phyloP scores from a whole-genome alignment of 2,113 vertebrate species.

The human region GRCh38 chr1:243913501-243914000 shows the following conservation, averaged over 20 bases:
- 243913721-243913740: neutral
- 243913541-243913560: too few relatives aligned
- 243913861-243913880: neutral
- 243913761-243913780: constrained; percentile 6
- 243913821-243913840: neutral
- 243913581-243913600: too few relatives aligned
- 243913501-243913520: too few relatives aligned
- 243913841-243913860: neutral
- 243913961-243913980: neutral
- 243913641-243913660: too few relatives aligned
- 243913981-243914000: neutral
- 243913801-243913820: neutral
- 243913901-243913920: neutral
- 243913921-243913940: neutral
- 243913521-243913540: too few relatives aligned
- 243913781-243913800: neutral
- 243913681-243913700: too few relatives aligned
- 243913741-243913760: neutral
- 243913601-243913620: too few relatives aligned
- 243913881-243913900: neutral
- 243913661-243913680: too few relatives aligned
- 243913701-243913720: neutral
- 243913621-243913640: too few relatives aligned
- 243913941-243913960: neutral
- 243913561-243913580: too few relatives aligned